Evolutionary conservation across 2,888 invertebrate genomes (phyloP), one percentile per base, ranked within the genome.

Genomic region (Nemapogon koenigi): DNA sequence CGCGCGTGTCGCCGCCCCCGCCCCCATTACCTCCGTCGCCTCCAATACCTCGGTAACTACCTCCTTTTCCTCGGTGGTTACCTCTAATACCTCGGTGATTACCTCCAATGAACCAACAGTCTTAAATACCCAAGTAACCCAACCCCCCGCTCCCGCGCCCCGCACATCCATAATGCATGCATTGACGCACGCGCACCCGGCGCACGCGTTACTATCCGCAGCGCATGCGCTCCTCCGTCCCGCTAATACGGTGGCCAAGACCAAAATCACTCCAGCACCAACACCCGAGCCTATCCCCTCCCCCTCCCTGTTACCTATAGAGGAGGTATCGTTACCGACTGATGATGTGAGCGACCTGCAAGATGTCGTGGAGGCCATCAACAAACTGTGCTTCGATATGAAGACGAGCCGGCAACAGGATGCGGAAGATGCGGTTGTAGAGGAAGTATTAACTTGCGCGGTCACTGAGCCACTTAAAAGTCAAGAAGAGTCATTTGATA

Each of bases 281-380:
- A 46, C 30, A 35, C 29, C 28, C 13, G 14, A 16, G 2, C n/a
- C 33, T 11, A 19, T 4, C 8, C 11, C 11, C 8, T n/a, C 10
- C 47, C 39, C 39, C 43, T 18, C 28, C 46, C 42, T 52, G 1
- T 55, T 70, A 2, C 67, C 67, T n/a, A 62, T 66, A 10, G 68
- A 67, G 30, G 55, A 62, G 16, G 50, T 55, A 11, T 30, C 51
- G 15, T 55, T 72, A 46, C 64, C 72, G 6, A 43, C 55, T 2
- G 64, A 57, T 14, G 73, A 70, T 49, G 65, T 73, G 46, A 66
- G 69, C 56, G 76, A 76, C 33, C 48, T 80, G 3, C 51, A 61
- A 3, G 80, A 80, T 49, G 79, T 80, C 14, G 70, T 78, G 50
- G 79, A 79, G 50, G 80, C 79, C 1, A 78, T 80, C 49, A 78